Conservation (phyloP, 2,797 vertebrate species). For the Champsocephalus gunnari region DNA sequence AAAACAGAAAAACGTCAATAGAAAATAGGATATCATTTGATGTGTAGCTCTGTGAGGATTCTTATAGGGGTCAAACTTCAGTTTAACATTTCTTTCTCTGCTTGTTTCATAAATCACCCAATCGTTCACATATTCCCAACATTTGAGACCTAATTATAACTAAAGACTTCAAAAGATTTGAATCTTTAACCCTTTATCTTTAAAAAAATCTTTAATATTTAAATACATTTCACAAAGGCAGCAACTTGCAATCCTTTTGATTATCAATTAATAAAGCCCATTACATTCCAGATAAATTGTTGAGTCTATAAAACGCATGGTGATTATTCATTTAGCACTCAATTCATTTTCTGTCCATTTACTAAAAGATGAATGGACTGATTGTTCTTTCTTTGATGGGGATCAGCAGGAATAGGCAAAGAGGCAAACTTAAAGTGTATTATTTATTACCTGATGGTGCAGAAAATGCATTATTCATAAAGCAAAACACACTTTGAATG, state of each 20-base stretch:
- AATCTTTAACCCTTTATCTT: neutral
- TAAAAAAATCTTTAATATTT: neutral
- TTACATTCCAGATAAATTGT: neutral
- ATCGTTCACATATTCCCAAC: neutral
- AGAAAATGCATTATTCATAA: neutral
- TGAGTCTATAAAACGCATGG: neutral
- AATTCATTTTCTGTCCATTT: neutral
- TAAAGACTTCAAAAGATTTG: neutral
- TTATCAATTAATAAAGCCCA: neutral
- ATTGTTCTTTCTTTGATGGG: neutral
- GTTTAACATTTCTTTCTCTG: constrained; percentile 3
- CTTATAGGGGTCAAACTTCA: neutral
- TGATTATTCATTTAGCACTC: neutral
- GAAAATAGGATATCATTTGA: neutral
- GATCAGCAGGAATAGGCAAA: neutral
- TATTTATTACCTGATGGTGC: neutral
- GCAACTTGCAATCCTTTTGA: neutral
- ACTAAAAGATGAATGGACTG: neutral
- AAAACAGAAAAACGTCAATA: constrained; percentile 8
- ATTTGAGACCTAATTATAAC: neutral
- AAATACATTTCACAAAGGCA: neutral
- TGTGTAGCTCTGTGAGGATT: neutral
- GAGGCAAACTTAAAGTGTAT: neutral
- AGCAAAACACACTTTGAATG: constrained; percentile 1
- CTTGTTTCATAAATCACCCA: neutral